Evolutionary conservation across 2,113 vertebrate species (phyloP), one percentile per base, ranked within the genome.

Genomic region (Campylomormyrus tamandua): DNA sequence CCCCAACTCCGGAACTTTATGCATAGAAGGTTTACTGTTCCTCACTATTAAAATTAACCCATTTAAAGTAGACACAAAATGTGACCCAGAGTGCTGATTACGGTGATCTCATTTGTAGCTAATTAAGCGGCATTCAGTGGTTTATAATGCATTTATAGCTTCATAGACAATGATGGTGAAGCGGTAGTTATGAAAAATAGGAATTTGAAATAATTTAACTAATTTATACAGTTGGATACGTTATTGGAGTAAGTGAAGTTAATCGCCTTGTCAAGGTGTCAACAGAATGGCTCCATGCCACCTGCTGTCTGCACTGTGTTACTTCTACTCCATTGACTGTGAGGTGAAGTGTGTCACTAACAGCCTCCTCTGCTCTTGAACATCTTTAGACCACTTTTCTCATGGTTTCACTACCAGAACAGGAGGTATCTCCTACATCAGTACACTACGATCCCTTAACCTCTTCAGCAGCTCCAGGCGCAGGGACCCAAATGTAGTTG

Each of bases 351-450:
- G 21, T 50, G 62, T 31, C 5, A 31, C 19, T 84, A 31, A 89
- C 27, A 48, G 89, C 9, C 53, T 24, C 70, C 4, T 90, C 7
- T 83, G 7, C 31, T 1, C 84, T 0, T 88, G 0, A 48, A 0
- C 62, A 1, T 77, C 90, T 95, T 95, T 93, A 96, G 94, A 95
- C 15, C 92, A 91, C 87, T 99, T 99, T 89, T 94, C 97, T 24
- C 98, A 99, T 17, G 98, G 98, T n/a, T 99, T 99, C 95, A 99
- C 96, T 24, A 97, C 97, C 21, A 97, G 98, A 53, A 62, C 92
- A 13, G 98, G 98, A 31, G 98, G 98, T 0, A 97, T 99, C 88
- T 98, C 98, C 53, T 96, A 95, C 90, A 94, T 98, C 94, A 94
- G 95, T 1, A 97, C 97, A 2, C 93, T 99, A 87, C 97, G 97